Evolutionary conservation across 2,888 invertebrate genomes (phyloP), one percentile per base, ranked within the genome.

Genomic region (Azorinus chamasolen): DNA sequence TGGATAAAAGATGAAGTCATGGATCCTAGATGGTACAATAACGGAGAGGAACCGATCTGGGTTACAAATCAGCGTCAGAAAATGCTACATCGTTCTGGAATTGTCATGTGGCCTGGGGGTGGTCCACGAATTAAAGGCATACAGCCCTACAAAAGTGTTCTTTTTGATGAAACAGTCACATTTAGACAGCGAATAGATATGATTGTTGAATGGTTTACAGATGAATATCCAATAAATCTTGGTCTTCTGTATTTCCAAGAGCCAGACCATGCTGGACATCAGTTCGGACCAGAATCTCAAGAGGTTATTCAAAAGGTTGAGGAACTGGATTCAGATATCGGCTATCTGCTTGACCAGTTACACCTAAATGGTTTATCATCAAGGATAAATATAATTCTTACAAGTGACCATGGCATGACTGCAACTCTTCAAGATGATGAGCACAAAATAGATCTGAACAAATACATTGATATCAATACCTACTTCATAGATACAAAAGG

Each of bases 371-470:
- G 94, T 24, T 91, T 96, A 57, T 87, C 91, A 5, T 93, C 94
- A 32, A 93, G 94, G 79, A 94, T 95, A 0, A 96, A 96, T 89
- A 93, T 96, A 0, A 94, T 96, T 66, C 94, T 96, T 75, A 91
- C 96, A 50, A 96, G 96, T 92, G 96, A 96, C 92, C 96, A 96
- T 92, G 96, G 96, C 18, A 95, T 96, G 95, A 91, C 94, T 1
- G 92, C 93, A 27, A 95, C 96, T 50, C 86, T 84, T 53, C 53
- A 48, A 61, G 83, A 87, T 46, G 61, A 51, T 27, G 57, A 61
- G 63, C 85, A 71, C 50, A 79, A 65, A 16, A 87, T 91, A 27
- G 70, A 89, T 53, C 65, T 91, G 20, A 85, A 88, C 77, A 46
- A 86, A 2, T 86, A 87, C 64, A 79, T 90, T 25, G 55, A 81